Evolutionary conservation across 2,797 vertebrate species (phyloP), one percentile per base, ranked within the genome.

Genomic region (Thalassophryne amazonica): DNA sequence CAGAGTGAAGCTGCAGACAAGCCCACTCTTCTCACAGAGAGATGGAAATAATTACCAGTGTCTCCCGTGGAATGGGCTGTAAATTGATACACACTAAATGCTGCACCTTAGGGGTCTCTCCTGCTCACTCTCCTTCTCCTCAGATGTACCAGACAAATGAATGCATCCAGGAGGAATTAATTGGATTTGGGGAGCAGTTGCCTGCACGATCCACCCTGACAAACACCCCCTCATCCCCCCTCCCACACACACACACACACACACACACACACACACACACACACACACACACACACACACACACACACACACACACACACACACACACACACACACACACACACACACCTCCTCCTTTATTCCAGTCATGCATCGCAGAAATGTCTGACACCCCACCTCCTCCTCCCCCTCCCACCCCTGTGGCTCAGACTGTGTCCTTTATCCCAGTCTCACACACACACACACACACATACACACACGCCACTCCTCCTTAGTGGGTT

Each of bases 81-180:
- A 86, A 86, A 89, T 86, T 86, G 83, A 88, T 84, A 86, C 82
- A 79, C 70, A 73, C 81, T 88, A 84, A 85, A 85, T 74, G 74
- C 76, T 67, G 74, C 78, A 84, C 76, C 83, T 76, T 36, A 58
- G 77, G 76, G 83, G 63, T 74, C 76, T 61, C 62, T 60, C 38
- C 30, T 13, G 30, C 30, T 45, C 25, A 37, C 43, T 54, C 39
- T 64, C 35, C 22, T 46, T 51, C 72, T 83, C 47, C 16, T 83
- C 81, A 80, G 69, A 73, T 76, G 77, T 75, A 73, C 38, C 10
- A 82, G 72, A 88, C 79, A 84, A 86, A 89, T 84, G 80, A 89
- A 86, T 60, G 84, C 85, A 87, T 85, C 85, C 84, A 89, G 82
- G 77, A 85, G 76, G 81, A 91, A 89, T 90, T 86, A 89, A 89